Evolutionary conservation across 2,797 vertebrate genomes (phyloP).

Genomic region (Pseudochromis fuscus): DNA sequence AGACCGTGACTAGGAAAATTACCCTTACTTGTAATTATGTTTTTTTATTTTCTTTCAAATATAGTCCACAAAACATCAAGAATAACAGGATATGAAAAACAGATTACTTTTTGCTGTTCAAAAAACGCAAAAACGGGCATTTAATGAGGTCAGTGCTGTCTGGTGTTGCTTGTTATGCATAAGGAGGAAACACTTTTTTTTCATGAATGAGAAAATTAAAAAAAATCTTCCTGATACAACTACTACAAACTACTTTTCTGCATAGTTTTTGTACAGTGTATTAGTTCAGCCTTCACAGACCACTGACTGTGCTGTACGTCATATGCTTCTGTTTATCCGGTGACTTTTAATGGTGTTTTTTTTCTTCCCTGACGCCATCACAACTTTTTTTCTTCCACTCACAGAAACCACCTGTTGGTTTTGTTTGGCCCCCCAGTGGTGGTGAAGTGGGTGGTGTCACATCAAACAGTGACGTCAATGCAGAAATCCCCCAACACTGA

Average conservation of each 20-base stretch:
- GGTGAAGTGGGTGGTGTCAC: neutral
- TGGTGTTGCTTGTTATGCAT: slow-evolving; percentile 1
- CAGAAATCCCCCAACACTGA: neutral
- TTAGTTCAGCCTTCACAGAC: slow-evolving; percentile 1
- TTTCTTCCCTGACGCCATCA: neutral
- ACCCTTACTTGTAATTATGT: slow-evolving; percentile 73
- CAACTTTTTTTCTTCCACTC: slow-evolving; percentile 5
- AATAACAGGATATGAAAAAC: slow-evolving; percentile 32
- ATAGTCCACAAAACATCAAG: slow-evolving; percentile 53
- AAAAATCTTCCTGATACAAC: neutral
- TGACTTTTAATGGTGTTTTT: slow-evolving; percentile 13
- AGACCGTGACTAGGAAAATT: slow-evolving; percentile 68
- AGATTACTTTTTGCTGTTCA: slow-evolving; percentile 49
- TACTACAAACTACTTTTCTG: too few species aligned
- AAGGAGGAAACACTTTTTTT: too few species aligned
- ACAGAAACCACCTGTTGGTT: slow-evolving; percentile 28
- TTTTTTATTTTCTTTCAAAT: slow-evolving; percentile 69
- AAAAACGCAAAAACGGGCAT: slow-evolving; percentile 1
- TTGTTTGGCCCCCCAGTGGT: slow-evolving; percentile 14
- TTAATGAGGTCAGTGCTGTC: neutral
- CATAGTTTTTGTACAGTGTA: too few species aligned
- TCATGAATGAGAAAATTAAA: neutral
- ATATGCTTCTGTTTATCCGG: neutral
- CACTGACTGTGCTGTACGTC: neutral
- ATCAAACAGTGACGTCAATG: neutral